Conservation (phyloP, 2,113 vertebrate genomes). For the Silurus meridionalis region DNA sequence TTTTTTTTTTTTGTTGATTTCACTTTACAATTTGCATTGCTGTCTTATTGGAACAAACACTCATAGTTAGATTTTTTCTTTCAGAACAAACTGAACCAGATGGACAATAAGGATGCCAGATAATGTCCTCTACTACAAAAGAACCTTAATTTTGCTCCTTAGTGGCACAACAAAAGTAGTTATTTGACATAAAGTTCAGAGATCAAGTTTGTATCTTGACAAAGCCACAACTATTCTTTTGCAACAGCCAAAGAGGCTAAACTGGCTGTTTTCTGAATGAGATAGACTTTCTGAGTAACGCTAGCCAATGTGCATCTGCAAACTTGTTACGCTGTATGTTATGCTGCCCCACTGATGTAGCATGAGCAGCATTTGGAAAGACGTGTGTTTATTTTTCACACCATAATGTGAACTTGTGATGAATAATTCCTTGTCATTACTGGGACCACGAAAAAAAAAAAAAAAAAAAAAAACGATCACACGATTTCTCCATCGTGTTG, state of each 20-base stretch:
- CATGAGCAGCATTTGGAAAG: not conserved
- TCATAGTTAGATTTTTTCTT: not conserved
- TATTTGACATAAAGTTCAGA: not conserved
- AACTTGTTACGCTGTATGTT: not conserved
- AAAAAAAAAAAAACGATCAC: not conserved
- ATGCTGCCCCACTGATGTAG: not conserved
- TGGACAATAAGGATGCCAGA: not conserved
- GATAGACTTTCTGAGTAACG: not conserved
- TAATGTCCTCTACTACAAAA: not conserved
- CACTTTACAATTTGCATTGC: not conserved
- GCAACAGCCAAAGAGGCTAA: not conserved
- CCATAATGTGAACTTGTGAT: not conserved
- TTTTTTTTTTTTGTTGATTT: not conserved
- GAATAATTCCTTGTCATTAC: not conserved
- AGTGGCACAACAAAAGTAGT: not conserved
- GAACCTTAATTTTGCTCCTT: not conserved
- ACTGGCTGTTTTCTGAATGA: not conserved
- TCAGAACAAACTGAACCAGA: too few relatives aligned
- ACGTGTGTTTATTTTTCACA: not conserved
- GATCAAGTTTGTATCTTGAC: not conserved
- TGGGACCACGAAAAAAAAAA: not conserved
- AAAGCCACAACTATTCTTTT: not conserved
- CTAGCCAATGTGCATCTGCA: not conserved
- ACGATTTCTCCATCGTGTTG: not conserved
- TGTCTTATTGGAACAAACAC: not conserved